Percentiles rank a stretch among this genome's conserved stretches.
These are phyloP conservation scores for Channa argus DNA, from an alignment of 2,113 vertebrate genomes.

Conservation along the genomic window DNA sequence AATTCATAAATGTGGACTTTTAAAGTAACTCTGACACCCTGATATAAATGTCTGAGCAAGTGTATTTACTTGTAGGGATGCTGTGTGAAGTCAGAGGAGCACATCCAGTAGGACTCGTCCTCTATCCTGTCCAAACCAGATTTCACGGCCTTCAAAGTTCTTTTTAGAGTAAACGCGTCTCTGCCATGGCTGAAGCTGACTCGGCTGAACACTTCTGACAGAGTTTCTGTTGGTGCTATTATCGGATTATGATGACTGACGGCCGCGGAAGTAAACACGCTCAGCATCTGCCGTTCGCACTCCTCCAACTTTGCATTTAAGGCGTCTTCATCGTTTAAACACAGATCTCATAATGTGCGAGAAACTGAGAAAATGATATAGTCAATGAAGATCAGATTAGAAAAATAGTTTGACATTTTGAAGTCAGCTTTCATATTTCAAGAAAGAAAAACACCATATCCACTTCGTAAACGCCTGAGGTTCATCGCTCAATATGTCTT, in stretches of 20 bases:
- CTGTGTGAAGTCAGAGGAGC: neutral
- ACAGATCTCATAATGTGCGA: slow-evolving; percentile 9
- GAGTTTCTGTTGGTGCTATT: slow-evolving; percentile 27
- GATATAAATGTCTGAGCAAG: no score
- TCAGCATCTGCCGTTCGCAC: neutral
- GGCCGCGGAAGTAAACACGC: slow-evolving; percentile 12
- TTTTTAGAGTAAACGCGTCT: neutral
- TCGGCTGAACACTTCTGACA: slow-evolving; percentile 14
- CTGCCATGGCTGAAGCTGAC: slow-evolving; percentile 19
- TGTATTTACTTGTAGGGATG: no score
- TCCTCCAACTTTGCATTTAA: neutral
- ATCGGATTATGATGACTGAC: slow-evolving; percentile 53
- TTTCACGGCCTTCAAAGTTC: neutral
- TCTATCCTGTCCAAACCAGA: neutral
- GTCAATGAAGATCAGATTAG: neutral
- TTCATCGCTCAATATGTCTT: slow-evolving; percentile 38
- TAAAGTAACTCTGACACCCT: no score
- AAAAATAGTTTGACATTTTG: neutral
- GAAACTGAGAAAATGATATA: neutral
- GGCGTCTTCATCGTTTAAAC: slow-evolving; percentile 2
- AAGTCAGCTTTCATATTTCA: neutral
- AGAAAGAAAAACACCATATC: slow-evolving; percentile 23
- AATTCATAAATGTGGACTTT: no score
- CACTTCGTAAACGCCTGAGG: slow-evolving; percentile 28
- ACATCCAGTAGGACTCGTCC: neutral